A percentile compares a stretch with the other conserved stretches of the same genome.
Evolutionary conservation across 2,113 vertebrate genomes (phyloP).

Genomic region (Tinamus guttatus): DNA sequence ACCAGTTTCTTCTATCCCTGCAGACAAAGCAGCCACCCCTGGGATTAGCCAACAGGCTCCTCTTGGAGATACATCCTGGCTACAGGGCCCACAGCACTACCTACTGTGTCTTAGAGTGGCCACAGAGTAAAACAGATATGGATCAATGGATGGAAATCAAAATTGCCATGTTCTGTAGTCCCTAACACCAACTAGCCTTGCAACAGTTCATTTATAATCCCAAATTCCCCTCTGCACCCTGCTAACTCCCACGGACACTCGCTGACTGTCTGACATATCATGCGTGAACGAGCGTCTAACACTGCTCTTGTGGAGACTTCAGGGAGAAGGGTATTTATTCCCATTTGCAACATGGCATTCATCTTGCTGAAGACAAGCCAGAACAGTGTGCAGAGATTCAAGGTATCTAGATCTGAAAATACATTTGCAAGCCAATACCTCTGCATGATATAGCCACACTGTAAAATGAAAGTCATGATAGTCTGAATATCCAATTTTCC

Average conservation of each 20-base stretch:
- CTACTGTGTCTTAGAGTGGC: too few species aligned
- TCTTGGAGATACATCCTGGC: background rate
- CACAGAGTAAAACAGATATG: background rate
- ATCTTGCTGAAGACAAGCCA: background rate
- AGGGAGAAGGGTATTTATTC: background rate
- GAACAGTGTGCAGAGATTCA: background rate
- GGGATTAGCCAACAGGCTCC: background rate
- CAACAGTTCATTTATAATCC: background rate
- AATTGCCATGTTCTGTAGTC: background rate
- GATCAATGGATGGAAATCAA: background rate
- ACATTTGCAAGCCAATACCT: background rate
- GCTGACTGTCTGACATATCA: accelerated
- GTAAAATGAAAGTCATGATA: background rate
- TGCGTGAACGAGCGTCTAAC: background rate
- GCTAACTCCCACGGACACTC: background rate
- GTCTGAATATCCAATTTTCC: background rate
- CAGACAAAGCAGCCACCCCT: background rate
- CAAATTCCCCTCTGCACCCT: background rate
- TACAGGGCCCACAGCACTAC: background rate
- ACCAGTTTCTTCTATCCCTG: background rate
- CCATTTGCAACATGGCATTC: background rate
- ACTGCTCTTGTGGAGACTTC: accelerated
- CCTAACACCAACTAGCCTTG: background rate
- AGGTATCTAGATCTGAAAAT: background rate
- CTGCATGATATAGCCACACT: background rate